Evolutionary conservation across 2,888 invertebrate genomes (phyloP), one percentile per base, ranked within the genome.

Genomic region (Osmoderma eremita): DNA sequence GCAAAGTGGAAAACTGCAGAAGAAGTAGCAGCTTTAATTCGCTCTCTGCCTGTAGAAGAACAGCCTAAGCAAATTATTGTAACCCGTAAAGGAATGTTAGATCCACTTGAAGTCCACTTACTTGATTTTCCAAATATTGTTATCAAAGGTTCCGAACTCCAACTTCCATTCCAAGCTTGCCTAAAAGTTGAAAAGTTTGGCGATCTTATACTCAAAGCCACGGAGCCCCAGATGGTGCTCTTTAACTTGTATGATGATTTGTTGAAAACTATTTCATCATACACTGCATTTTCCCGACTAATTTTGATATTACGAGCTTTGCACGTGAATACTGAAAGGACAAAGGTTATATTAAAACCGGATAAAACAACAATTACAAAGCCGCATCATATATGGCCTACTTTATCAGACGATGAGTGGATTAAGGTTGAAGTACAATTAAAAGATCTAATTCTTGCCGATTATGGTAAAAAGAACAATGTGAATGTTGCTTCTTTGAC

Each of bases 1-100:
- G 99, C 99, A 8, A 99, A 99, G 84, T 99, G 99, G 99, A 99
- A 99, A 84, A 99, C 99, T 0, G 99, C 99, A 58, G 99, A 99
- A 86, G 99, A 99, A 91, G 99, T 99, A 13, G 99, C 99, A 0
- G 99, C 99, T 36, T 84, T 99, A 76, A 99, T 99, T 88, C 90
- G 99, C 48, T 99, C 99, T 0, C 84, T 99, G 72, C 99, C 99
- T 0, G 98, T 99, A 3, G 99, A 99, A 84, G 99, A 99, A 84
- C 99, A 99, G 81, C 99, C 99, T 0, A 98, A 99, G 81, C 99
- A 99, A 84, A 99, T 99, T 82, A 99, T 99, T 80, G 99, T 99
- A 65, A 99, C 99, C 0, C 88, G 99, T 76, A 99, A 99, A 82
- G 99, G 99, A 81, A 99, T 99, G 99, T 92, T 99, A 88, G 99